Base-by-base conservation (phyloP, 2,888 invertebrate species). In the Dermolepida albohirtum region DNA sequence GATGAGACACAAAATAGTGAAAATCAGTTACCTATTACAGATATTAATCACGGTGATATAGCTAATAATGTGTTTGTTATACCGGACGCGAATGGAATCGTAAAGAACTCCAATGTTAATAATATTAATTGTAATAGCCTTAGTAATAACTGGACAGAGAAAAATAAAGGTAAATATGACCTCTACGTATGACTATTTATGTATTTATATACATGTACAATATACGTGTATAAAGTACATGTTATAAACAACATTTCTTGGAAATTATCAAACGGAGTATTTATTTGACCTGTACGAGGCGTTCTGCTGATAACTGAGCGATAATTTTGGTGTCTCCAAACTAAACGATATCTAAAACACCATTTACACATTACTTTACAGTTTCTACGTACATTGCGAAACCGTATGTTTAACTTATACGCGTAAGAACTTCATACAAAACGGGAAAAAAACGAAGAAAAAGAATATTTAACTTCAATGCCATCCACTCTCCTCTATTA, bases 91-190 rank as follows among this genome's bases (percentile, higher is more conserved):
- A 41, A 55, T 17, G 55, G 55, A 4, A 6, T 14, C 8, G 55
- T 22, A 5, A 55, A 55, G 11, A 40, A 55, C 16, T 40, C 40
- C 22, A 22, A n/a, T 40, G 22, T 41, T 41, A 41, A 11, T 29
- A 22, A 17, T 6, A 55, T 22, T 12, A 51, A 51, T 51, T 22
- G 51, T 12, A 51, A 51, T 51, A 51, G 12, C 8, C 51, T 27
- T 29, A 51, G 27, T 39, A 64, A 22, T 27, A 54, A 50, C 59
- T 50, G 64, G 47, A 41, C 54, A 44, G 22, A 34, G 2, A 54
- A 70, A 65, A 67, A 14, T 4, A 64, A 64, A 49, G 63, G 49
- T 62, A 62, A 49, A 62, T 49, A 47, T 49, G 40, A 49, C 22
- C 12, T 16, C 34, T 43, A 39, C 66, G 5, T 4, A 22, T 44